Base-by-base conservation (phyloP, 2,797 vertebrate genomes). In the Thunnus albacares region DNA sequence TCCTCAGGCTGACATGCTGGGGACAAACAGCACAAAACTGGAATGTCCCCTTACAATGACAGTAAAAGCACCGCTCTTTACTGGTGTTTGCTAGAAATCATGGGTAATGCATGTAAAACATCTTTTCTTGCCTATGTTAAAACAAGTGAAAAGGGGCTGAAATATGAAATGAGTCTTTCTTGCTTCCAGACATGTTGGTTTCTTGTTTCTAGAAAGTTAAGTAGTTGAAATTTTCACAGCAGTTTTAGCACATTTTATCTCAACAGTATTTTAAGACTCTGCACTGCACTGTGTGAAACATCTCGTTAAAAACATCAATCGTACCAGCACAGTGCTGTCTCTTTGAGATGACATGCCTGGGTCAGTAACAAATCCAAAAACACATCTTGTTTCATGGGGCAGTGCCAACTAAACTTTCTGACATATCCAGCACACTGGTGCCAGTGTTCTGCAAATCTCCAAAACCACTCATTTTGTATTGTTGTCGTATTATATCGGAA, bases 21-120 rank as follows among this genome's bases (percentile, higher is more conserved):
- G 72, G 67, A 78, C 56, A 60, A 69, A 35, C 55, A n/a, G 61
- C 43, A 73, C 63, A 62, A 66, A 63, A 41, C 43, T 51, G 58
- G 18, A 51, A 55, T 22, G 62, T 35, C 51, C 35, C 10, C 45
- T 33, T 22, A 18, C 65, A 68, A 5, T 28, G n/a, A 64, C 49
- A 51, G 61, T 22, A 43, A 49, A 59, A 59, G 13, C 11, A 41
- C 24, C 53, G 6, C 4, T 38, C 18, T 8, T 38, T 30, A 18
- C 10, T 55, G 38, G 35, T 22, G 26, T 30, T 24, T 55, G 30
- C n/a, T 49, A 7, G 10, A 70, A 62, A 41, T 49, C 7, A 11
- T 18, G 2, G 10, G 8, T 14, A 30, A 4, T 61, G 38, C 17
- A 28, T 17, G 1, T 1, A 53, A 74, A 66, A 24, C 3, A 49